These are phyloP conservation scores for Oeneis ivallda DNA, from an alignment of 2,888 invertebrate genomes.

Conservation along the genomic window DNA sequence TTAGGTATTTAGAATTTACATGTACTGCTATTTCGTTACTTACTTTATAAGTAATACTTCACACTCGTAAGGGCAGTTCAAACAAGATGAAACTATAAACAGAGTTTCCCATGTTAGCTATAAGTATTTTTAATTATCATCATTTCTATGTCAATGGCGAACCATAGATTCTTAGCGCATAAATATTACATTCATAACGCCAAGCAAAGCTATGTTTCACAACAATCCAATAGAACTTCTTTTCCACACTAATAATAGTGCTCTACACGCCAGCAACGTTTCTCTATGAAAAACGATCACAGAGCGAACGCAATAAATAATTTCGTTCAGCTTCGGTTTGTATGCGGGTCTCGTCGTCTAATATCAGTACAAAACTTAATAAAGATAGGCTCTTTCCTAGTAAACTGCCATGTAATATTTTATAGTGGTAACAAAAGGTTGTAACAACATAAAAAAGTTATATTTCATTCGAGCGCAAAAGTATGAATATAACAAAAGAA, in stretches of 20 bases:
- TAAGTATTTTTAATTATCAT: no score
- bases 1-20: no score
- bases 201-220: conserved; percentile 2
- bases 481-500: background rate
- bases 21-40: no score
- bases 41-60: no score
- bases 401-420: conserved; percentile 11
- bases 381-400: conserved; percentile 17
- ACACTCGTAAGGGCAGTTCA: no score
- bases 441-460: background rate
- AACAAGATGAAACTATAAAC: no score
- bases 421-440: background rate
- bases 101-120: no score
- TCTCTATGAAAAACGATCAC: conserved; percentile 34
- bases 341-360: conserved; percentile 26
- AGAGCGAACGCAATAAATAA: conserved; percentile 31
- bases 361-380: conserved; percentile 34
- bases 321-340: conserved; percentile 17
- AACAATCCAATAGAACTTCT: conserved; percentile 5
- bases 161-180: no score
- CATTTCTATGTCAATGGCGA: no score
- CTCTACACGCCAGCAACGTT: conserved; percentile 28
- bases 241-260: conserved; percentile 27
- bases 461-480: background rate
- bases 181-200: background rate